Evolutionary conservation across 2,113 vertebrate species (phyloP).

Genomic region (Lipophrys pholis): DNA sequence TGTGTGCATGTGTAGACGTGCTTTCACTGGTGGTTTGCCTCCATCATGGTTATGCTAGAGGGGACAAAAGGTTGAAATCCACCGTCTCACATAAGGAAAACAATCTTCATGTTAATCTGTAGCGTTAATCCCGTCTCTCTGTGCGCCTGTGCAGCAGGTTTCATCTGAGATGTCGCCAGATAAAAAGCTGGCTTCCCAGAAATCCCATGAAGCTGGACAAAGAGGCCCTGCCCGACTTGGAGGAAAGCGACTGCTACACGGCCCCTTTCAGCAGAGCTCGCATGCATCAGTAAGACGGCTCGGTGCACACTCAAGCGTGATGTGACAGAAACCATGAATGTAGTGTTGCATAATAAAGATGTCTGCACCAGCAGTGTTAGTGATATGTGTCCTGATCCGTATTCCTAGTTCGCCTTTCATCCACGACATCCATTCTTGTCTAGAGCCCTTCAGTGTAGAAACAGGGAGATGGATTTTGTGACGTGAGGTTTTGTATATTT

Average conservation of each 20-base stretch:
- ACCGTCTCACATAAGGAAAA: conserved; percentile 31
- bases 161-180: conserved; percentile 89
- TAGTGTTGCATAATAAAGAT: neutral
- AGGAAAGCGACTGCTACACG: conserved; percentile 96
- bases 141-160: conserved; percentile 80
- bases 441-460: conserved; percentile 14
- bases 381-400: neutral
- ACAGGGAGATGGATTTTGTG: conserved; percentile 10
- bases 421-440: conserved; percentile 14
- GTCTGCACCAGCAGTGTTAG: neutral
- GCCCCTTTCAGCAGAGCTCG: conserved; percentile 96
- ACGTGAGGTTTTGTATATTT: conserved; percentile 31
- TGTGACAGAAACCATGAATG: neutral
- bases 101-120: conserved; percentile 54
- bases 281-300: conserved; percentile 93
- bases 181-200: conserved; percentile 94
- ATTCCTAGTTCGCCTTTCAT: neutral
- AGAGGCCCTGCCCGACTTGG: conserved; percentile 93
- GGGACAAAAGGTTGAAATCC: conserved; percentile 11
- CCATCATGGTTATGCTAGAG: neutral
- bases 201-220: conserved; percentile 99
- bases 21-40: neutral
- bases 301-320: neutral
- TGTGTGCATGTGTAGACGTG: neutral
- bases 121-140: conserved; percentile 42